Base-by-base conservation (phyloP, 2,888 invertebrate species). In the Caradrina kadenii region DNA sequence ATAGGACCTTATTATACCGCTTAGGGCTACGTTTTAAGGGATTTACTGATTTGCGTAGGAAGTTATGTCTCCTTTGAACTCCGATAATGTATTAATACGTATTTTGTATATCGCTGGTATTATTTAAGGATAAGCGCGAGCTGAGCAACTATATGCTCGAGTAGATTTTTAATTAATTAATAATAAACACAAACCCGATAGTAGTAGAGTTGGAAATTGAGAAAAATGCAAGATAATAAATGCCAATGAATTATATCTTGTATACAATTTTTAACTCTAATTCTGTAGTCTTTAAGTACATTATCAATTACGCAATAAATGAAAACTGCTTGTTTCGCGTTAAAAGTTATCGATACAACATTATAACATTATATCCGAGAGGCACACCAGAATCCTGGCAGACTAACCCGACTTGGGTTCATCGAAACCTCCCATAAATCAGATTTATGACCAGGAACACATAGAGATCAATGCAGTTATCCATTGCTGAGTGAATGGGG, bases 391-490 rank as follows among this genome's bases (percentile, higher is more conserved):
- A 15, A 35, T 76, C 13, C 76, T 72, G 76, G 72, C 76, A 59
- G 59, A 50, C 42, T 10, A 59, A 50, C 26, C 39, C 45, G 26
- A 68, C 22, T 49, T 22, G 42, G 59, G 59, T 68, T 76, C 76
- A 69, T 69, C 49, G 76, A 54, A 76, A 76, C 72, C 22, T 1
- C 19, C 31, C 45, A 70, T 77, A 70, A 62, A 77, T 73, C 58
- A 76, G 35, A 56, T 73, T 73, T 70, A 73, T 70, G 77, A 70
- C 62, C 71, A 73, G 73, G 77, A 77, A 70, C 70, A 73, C 70
- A 73, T 76, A 77, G 58, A 69, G 22, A 55, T 72, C 71, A 59
- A 62, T 70, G 70, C 52, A 62, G 69, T 58, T 58, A 58, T 61
- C 35, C 70, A 58, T 6, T 53, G 22, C 21, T 17, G 54, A 21